phyloP scores from a whole-genome alignment of 2,797 vertebrate genomes.

The Chiloscyllium punctatum region DNA sequence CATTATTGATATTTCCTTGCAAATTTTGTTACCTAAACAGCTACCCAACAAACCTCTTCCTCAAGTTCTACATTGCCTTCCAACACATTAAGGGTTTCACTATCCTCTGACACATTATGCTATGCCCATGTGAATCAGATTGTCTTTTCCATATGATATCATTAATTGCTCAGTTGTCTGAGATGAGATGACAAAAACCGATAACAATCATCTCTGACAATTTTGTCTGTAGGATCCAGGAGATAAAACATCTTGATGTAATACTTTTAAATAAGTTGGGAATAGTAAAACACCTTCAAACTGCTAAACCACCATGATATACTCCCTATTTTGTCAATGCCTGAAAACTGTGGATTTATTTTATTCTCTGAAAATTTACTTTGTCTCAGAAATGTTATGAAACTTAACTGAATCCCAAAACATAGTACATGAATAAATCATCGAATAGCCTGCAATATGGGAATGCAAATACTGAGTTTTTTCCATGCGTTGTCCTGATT shows the following conservation, averaged over 20 bases:
- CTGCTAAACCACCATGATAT: background rate
- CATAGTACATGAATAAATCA: background rate
- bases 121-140: background rate
- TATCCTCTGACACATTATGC: background rate
- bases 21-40: background rate
- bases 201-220: background rate
- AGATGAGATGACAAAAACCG: background rate
- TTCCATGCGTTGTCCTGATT: background rate
- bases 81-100: background rate
- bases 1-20: background rate
- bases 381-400: background rate
- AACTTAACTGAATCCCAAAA: background rate
- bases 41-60: background rate
- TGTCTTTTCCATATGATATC: background rate
- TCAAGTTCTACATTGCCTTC: background rate
- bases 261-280: background rate
- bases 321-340: background rate
- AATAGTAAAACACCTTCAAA: background rate
- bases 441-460: background rate
- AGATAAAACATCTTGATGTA: background rate
- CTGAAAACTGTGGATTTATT: background rate
- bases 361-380: background rate
- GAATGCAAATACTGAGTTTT: background rate
- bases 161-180: background rate
- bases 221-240: background rate